Percentiles rank a stretch among this genome's conserved stretches.
Conservation (phyloP, 2,113 vertebrate species). For the Grammomys dolichurus region DNA sequence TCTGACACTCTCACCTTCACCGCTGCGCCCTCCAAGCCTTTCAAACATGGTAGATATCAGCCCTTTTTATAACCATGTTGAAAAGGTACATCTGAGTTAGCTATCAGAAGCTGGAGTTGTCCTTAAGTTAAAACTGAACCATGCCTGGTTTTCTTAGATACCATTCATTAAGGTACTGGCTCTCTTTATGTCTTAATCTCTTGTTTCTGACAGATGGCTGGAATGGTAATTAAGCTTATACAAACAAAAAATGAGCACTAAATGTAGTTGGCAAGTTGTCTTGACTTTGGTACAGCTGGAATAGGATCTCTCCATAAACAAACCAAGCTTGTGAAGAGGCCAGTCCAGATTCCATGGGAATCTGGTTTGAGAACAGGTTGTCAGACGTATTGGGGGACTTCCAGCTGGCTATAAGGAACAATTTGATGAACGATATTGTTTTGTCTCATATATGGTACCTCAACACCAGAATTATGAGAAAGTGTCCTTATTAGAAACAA, state of each 20-base stretch:
- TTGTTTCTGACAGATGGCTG: background rate
- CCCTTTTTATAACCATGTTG: slow-evolving; percentile 24
- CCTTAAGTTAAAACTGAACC: background rate
- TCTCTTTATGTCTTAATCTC: slow-evolving; percentile 26
- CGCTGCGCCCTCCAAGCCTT: background rate
- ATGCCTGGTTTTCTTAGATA: background rate
- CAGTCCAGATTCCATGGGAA: slow-evolving; percentile 44
- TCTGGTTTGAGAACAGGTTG: slow-evolving; percentile 72
- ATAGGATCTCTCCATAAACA: slow-evolving; percentile 69
- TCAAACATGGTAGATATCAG: background rate
- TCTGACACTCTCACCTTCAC: background rate
- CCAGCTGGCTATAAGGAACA: slow-evolving; percentile 78
- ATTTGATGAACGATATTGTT: slow-evolving; percentile 79
- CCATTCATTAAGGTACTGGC: background rate
- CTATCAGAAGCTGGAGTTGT: background rate
- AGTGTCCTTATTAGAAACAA: slow-evolving; percentile 86
- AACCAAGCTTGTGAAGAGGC: slow-evolving; percentile 69
- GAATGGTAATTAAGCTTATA: background rate
- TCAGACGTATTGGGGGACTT: slow-evolving; percentile 63
- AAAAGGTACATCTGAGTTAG: background rate
- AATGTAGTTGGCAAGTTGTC: slow-evolving; percentile 20
- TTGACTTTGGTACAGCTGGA: slow-evolving; percentile 50
- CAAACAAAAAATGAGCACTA: background rate
- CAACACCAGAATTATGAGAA: slow-evolving; percentile 80
- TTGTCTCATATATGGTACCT: slow-evolving; percentile 75